phyloP scores from a whole-genome alignment of 1,140 invertebrate genomes.

The Trichomalopsis sarcophagae region DNA sequence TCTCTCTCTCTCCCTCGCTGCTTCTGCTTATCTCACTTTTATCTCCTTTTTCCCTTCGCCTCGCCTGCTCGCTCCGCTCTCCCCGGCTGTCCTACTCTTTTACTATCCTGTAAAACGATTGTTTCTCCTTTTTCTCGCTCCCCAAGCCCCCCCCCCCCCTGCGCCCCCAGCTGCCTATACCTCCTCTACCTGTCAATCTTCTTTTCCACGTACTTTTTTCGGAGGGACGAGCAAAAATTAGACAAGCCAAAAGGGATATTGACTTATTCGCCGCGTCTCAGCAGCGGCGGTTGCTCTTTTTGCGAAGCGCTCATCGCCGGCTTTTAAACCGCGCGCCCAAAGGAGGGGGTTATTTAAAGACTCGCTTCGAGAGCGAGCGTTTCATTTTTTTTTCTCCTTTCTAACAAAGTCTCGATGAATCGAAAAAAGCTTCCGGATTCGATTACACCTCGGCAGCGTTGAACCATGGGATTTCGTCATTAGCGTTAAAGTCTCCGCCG shows the following conservation, averaged over 20 bases:
- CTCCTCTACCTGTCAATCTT: conserved; percentile 53
- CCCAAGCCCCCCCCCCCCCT: neutral
- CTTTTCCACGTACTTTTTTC: conserved; percentile 48
- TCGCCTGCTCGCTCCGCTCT: neutral
- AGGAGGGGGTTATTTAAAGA: neutral
- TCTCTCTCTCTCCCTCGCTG: neutral
- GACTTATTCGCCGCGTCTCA: neutral
- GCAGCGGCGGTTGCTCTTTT: neutral
- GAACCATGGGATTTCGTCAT: neutral
- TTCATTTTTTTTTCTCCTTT: neutral
- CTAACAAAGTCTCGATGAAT: too few species aligned
- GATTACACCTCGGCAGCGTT: too few species aligned
- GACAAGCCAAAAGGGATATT: conserved; percentile 16
- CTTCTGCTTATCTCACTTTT: conserved; percentile 44
- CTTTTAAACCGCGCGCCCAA: neutral
- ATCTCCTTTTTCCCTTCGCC: conserved; percentile 7
- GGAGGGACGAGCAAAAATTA: conserved; percentile 32
- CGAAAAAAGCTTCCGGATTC: too few species aligned
- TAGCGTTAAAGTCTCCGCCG: conserved; percentile 29
- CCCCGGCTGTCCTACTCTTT: conserved; percentile 21
- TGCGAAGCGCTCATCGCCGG: neutral
- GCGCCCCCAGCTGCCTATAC: conserved; percentile 12
- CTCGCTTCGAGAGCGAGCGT: neutral
- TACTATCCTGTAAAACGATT: conserved; percentile 10
- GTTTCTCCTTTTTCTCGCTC: conserved; percentile 33